Evolutionary conservation across 1,140 invertebrate genomes (phyloP).

Genomic region (Augochlora pura): DNA sequence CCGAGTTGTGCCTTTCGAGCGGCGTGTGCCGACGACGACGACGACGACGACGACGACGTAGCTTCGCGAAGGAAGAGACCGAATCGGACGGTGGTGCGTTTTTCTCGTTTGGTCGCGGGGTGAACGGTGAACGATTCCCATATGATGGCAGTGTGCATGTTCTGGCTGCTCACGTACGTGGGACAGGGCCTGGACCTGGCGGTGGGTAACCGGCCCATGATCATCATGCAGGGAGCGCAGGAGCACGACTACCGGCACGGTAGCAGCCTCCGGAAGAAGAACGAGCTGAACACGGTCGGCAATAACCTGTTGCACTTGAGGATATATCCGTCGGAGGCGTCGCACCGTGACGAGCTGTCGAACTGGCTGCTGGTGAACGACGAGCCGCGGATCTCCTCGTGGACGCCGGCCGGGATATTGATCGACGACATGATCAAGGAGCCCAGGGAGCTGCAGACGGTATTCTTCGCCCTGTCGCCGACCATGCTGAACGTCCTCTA

Average conservation of each 20-base stretch:
- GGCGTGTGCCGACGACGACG: conserved; percentile 29
- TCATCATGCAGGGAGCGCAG: conserved; percentile 54
- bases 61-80: too few species aligned
- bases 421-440: conserved; percentile 62
- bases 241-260: conserved; percentile 59
- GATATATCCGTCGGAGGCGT: conserved; percentile 52
- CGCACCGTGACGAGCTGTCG: conserved; percentile 51
- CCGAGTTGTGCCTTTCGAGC: conserved; percentile 56
- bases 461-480: conserved; percentile 57
- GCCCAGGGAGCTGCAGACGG: conserved; percentile 46
- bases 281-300: conserved; percentile 53
- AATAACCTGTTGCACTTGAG: conserved; percentile 60
- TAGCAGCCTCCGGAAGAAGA: conserved; percentile 54
- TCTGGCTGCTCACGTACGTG: conserved; percentile 71
- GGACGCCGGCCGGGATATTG: conserved; percentile 49
- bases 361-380: conserved; percentile 62
- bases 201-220: conserved; percentile 66
- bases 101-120: not conserved
- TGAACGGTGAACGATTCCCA: not conserved
- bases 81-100: too few species aligned
- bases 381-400: conserved; percentile 49
- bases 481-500: conserved; percentile 52
- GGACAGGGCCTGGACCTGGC: conserved; percentile 70
- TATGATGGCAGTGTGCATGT: conserved; percentile 71
- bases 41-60: not conserved